Conservation (phyloP, 2,113 vertebrate genomes). For the Spea multiplicata region DNA sequence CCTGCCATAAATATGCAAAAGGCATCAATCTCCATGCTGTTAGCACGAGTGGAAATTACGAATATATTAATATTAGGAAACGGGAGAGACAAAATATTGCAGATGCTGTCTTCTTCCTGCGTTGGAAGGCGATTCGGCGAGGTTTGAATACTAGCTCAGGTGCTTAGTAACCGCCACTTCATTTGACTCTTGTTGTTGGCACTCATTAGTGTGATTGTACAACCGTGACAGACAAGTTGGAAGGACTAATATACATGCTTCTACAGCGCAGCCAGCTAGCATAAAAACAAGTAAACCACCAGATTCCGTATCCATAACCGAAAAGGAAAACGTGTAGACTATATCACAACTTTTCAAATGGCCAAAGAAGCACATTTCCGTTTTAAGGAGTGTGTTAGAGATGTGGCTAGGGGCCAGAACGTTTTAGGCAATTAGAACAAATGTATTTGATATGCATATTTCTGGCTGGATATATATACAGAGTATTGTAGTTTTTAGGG, state of each 20-base stretch:
- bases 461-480: too few relatives aligned
- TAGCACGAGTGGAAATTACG: neutral
- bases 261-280: neutral
- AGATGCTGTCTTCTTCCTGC: constrained; percentile 1
- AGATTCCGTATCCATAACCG: too few relatives aligned
- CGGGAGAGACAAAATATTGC: neutral
- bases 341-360: too few relatives aligned
- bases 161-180: constrained; percentile 15
- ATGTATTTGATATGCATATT: too few relatives aligned
- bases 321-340: too few relatives aligned
- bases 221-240: constrained; percentile 19
- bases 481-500: too few relatives aligned
- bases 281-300: neutral
- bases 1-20: neutral
- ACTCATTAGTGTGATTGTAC: constrained; percentile 23
- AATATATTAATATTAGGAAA: constrained; percentile 19
- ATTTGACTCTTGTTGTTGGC: constrained; percentile 4
- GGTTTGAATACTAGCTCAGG: constrained; percentile 10
- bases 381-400: too few relatives aligned
- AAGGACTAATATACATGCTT: neutral
- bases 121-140: constrained; percentile 2
- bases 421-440: too few relatives aligned
- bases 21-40: neutral
- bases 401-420: too few relatives aligned
- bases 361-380: too few relatives aligned